A percentile compares a stretch with the other conserved stretches of the same genome.
phyloP scores from a whole-genome alignment of 2,888 invertebrate genomes.

The Theretra japonica region DNA sequence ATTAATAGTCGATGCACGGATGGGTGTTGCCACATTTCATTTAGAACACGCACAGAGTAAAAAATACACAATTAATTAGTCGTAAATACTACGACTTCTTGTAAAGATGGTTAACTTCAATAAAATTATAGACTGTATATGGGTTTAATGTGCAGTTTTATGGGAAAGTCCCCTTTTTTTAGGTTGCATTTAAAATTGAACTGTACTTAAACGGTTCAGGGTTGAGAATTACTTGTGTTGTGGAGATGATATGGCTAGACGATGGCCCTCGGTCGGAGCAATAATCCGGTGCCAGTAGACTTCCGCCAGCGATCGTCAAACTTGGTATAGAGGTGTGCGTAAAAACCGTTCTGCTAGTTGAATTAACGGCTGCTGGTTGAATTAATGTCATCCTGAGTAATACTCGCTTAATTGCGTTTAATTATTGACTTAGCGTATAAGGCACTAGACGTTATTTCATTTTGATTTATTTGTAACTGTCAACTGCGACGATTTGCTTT shows the following conservation, averaged over 20 bases:
- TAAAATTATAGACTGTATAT: conserved; percentile 35
- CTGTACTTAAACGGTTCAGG: conserved; percentile 32
- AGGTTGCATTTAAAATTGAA: conserved; percentile 32
- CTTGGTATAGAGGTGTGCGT: conserved; percentile 38
- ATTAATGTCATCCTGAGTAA: conserved; percentile 30
- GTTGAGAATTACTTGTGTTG: conserved; percentile 31
- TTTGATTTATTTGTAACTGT: conserved; percentile 21
- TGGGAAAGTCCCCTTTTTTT: conserved; percentile 40
- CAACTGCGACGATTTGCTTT: background rate
- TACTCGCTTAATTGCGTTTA: conserved; percentile 21
- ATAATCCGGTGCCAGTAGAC: conserved; percentile 46
- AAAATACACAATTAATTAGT: conserved; percentile 27
- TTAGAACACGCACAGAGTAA: conserved; percentile 11
- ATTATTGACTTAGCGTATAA: conserved; percentile 23
- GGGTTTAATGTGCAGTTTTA: conserved; percentile 50
- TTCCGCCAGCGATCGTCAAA: conserved; percentile 55
- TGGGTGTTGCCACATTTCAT: conserved; percentile 9
- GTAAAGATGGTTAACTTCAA: conserved; percentile 39
- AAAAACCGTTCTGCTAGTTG: conserved; percentile 27
- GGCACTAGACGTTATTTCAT: conserved; percentile 21
- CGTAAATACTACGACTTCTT: conserved; percentile 28
- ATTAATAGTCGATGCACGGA: conserved; percentile 22
- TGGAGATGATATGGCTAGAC: conserved; percentile 39
- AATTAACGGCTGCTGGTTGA: conserved; percentile 30
- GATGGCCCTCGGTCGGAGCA: conserved; percentile 34